Evolutionary conservation across 2,113 vertebrate species (phyloP), one percentile per base, ranked within the genome.

Genomic region (Chionis minor): DNA sequence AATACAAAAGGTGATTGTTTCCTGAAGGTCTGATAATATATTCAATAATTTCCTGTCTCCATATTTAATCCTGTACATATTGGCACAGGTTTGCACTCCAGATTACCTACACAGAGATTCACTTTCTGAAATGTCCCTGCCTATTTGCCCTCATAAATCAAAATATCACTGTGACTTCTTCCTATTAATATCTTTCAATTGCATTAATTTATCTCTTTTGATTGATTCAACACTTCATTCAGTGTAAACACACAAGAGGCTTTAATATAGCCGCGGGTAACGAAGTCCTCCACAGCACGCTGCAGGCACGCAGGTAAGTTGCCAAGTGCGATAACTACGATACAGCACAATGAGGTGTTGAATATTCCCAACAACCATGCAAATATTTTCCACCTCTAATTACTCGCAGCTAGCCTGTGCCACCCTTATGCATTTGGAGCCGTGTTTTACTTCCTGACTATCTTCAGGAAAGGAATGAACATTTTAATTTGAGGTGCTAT

Each of bases 351-450:
- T 71, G 90, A 94, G 70, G 87, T 75, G 87, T 42, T 92, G 85
- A 94, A 84, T 90, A 96, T 90, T 90, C 79, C 80, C 91, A 92
- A 95, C 84, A 86, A 88, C 88, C 80, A 83, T 28, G 69, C 86
- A 94, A 95, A 94, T 94, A 94, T 94, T 95, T 94, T 96, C 95
- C 90, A 91, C 51, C 84, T 95, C 95, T 86, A 81, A 91, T 88
- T 94, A 67, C 89, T 83, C 87, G 21, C 77, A 71, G 84, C 66
- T 24, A 78, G 26, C n/a, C 67, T 62, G 71, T 91, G 84, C 91
- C 89, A 92, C 77, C 71, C 74, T 87, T 61, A 61, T 1, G 9
- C 55, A 51, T 63, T 66, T 49, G 51, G 54, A 96, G 70, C 42
- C 35, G 71, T 12, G 13, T 8, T 90, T 82, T 69, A 22, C 49